These are phyloP conservation scores for Trachythela sp. DNA, from an alignment of 64 coral and sea anemone genomes.

Conservation along the genomic window DNA sequence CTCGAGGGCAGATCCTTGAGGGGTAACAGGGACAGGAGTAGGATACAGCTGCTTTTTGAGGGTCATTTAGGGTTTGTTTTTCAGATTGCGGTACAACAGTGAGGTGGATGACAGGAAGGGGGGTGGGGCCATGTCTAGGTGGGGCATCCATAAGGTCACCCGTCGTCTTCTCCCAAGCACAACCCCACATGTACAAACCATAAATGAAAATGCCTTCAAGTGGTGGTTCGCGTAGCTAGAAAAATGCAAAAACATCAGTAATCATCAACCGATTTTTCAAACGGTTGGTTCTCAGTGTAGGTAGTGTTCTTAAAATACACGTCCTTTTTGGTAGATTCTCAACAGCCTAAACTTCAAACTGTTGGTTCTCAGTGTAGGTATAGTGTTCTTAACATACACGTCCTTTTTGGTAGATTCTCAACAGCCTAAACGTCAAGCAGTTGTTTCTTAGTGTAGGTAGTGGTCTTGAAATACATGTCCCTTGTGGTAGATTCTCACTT, in stretches of 20 bases:
- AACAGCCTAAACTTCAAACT: no score
- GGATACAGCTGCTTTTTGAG: constrained; percentile 72
- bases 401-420: no score
- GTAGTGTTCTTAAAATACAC: no score
- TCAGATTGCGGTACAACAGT: constrained; percentile 76
- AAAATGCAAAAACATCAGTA: neutral
- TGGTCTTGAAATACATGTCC: no score
- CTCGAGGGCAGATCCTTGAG: constrained; percentile 72
- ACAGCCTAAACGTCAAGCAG: no score
- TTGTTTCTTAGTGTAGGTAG: no score
- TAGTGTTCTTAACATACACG: no score
- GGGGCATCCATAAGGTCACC: constrained; percentile 92
- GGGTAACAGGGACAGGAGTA: constrained; percentile 93
- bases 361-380: no score
- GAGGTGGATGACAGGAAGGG: constrained; percentile 87
- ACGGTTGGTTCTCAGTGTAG: neutral
- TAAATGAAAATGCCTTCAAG: constrained; percentile 92
- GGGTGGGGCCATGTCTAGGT: constrained; percentile 82
- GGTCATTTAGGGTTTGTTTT: constrained; percentile 81
- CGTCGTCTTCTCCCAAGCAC: constrained; percentile 98
- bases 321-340: no score
- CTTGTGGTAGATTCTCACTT: no score
- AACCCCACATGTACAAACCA: constrained; percentile 93
- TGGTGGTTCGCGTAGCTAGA: constrained; percentile 85
- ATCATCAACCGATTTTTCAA: neutral